A percentile compares a stretch with the other conserved stretches of the same genome.
Conservation (phyloP, 2,888 invertebrate species). For the Eledone cirrhosa region DNA sequence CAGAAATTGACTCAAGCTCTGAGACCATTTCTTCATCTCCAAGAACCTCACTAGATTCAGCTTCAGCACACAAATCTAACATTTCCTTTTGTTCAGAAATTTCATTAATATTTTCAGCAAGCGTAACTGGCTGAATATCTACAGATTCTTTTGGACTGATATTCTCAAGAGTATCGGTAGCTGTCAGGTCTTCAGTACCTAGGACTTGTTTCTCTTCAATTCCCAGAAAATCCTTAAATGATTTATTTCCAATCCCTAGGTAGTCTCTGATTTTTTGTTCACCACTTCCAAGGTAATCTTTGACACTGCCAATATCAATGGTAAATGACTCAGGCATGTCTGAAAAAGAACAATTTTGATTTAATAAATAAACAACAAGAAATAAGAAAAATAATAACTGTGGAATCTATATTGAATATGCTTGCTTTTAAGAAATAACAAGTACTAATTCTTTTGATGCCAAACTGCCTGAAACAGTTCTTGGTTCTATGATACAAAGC, state of each 20-base stretch:
- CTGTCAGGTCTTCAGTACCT: constrained; percentile 25
- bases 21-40: not conserved
- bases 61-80: constrained; percentile 19
- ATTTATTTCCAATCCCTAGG: constrained; percentile 23
- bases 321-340: not conserved
- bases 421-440: too few species aligned
- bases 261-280: constrained; percentile 4
- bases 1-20: not conserved
- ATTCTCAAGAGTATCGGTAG: constrained; percentile 25
- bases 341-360: not conserved
- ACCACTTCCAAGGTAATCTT: constrained; percentile 20
- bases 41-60: constrained; percentile 8
- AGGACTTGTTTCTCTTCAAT: constrained; percentile 16
- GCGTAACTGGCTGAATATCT: constrained; percentile 17
- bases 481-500: too few species aligned
- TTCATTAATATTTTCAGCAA: constrained; percentile 27
- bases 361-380: constrained; percentile 2
- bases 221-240: constrained; percentile 14
- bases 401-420: not conserved
- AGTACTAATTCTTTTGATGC: too few species aligned
- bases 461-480: too few species aligned
- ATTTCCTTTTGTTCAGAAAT: constrained; percentile 18
- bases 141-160: constrained; percentile 26
- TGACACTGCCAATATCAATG: not conserved
- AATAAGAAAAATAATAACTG: not conserved